phyloP scores from a whole-genome alignment of 2,888 invertebrate genomes.

The Epistrophe grossulariae region DNA sequence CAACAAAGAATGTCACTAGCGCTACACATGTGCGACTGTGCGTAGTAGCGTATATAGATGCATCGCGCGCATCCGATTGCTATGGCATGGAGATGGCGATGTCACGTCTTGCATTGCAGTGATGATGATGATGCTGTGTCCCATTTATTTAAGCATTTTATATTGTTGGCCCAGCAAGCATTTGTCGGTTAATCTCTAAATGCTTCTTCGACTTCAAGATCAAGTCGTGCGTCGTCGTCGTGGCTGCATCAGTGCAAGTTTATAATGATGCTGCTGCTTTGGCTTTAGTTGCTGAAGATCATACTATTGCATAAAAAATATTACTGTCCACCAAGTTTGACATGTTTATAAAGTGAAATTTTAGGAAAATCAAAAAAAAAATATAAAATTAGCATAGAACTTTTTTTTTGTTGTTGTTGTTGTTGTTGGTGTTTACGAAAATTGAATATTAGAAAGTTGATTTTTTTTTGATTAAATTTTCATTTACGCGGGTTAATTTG shows the following conservation, averaged over 20 bases:
- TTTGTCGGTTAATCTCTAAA: slow-evolving; percentile 72
- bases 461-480: slow-evolving; percentile 7
- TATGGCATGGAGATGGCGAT: slow-evolving; percentile 14
- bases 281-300: slow-evolving; percentile 9
- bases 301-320: slow-evolving; percentile 39
- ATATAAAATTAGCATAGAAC: slow-evolving; percentile 37
- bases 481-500: slow-evolving; percentile 20
- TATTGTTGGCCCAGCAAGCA: slow-evolving; percentile 60
- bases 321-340: slow-evolving; percentile 50
- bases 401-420: slow-evolving; percentile 11
- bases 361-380: slow-evolving; percentile 5
- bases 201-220: slow-evolving; percentile 55
- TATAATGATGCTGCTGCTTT: slow-evolving; percentile 14
- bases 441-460: slow-evolving; percentile 64
- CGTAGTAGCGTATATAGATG: slow-evolving; percentile 29
- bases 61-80: slow-evolving; percentile 31
- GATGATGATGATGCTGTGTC: slow-evolving; percentile 66
- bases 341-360: slow-evolving; percentile 69
- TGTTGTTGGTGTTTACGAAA: slow-evolving; percentile 10
- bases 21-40: slow-evolving; percentile 47
- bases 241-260: not conserved
- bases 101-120: slow-evolving; percentile 43
- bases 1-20: slow-evolving; percentile 65
- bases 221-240: not conserved
- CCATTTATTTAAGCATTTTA: slow-evolving; percentile 66